Evolutionary conservation across 2,888 invertebrate species (phyloP), one percentile per base, ranked within the genome.

Genomic region (Galeopsomyia nigrocyanea): DNA sequence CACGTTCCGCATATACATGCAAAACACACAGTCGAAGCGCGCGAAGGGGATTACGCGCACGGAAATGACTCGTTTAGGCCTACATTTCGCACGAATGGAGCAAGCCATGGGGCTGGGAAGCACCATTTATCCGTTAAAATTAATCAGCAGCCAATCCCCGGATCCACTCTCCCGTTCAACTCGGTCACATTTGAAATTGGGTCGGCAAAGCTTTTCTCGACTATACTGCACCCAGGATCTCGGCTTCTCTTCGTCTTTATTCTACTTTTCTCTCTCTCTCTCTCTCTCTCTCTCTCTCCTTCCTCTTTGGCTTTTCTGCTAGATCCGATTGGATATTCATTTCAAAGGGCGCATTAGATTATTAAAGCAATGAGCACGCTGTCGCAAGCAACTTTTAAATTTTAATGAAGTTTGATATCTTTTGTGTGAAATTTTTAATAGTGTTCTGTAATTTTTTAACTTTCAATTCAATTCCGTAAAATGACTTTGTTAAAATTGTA

Each of bases 111-210:
- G 51, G 57, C 46, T 71, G 74, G n/a, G n/a, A 7, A 13, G 39
- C 39, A 7, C 68, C 75, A 72, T 77, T 77, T 76, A 67, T 71
- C 71, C 77, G 74, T 79, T 74, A 75, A 39, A 80, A 80, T 79
- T 81, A 80, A 76, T 77, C 77, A 77, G 69, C 72, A 76, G 70
- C 66, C 77, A 79, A 81, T 81, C 75, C 77, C 62, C 61, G 46
- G 13, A 10, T 26, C 16, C 57, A 55, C 62, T 50, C 55, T 19
- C 21, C 26, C 19, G 14, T 26, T 70, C 53, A 46, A 53, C 39
- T 63, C 57, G 56, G 69, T 63, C 56, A 22, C 31, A 50, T 63
- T 69, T 21, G 49, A 51, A 70, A 70, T 58, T 64, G 58, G 64
- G 69, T 70, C 64, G 64, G 7, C 47, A 3, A 26, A 26, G n/a